Base-by-base conservation (phyloP, 2,113 vertebrate species). In the Seriola aureovittata region DNA sequence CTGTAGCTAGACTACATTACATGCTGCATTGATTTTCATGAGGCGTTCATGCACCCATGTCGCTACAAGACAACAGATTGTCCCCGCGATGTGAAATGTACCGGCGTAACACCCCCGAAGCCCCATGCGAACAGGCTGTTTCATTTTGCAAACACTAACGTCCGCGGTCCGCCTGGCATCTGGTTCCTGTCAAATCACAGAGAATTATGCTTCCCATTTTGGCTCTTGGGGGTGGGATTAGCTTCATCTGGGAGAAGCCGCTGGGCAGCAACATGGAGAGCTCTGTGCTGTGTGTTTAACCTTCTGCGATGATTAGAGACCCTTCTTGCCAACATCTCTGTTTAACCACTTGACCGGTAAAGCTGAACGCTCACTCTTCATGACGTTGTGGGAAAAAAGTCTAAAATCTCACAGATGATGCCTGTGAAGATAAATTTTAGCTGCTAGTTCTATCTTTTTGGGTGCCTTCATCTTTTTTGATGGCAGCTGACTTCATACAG, bases 131-230 rank as follows among this genome's bases (percentile, higher is more conserved):
- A 71, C 90, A 77, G 63, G 55, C 80, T 84, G 80, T 89, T 89
- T 78, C 72, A 72, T 73, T 84, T 82, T 67, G 79, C 80, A 59
- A 81, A 88, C 86, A 57, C 70, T 77, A 52, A 55, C 59, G 54
- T 69, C 54, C 38, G 13, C 21, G 34, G 84, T 57, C 71, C 38
- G 68, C 67, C 68, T 29, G 52, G 81, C 90, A 90, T 90, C 89
- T 91, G 91, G 60, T 86, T 80, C 84, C 84, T 83, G 88, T 91
- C 90, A 89, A 67, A 78, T 69, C 83, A 44, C 69, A 8, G 48
- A 79, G 85, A 82, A 68, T 80, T 67, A 83, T 75, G 76, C 55
- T 55, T 69, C 83, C 80, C 42, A 3, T 87, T 88, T 70, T 71
- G 77, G 75, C 79, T 89, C 78, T 10, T 19, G 48, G 65, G 71